These are phyloP conservation scores for Oegoconia quadripuncta DNA, from an alignment of 2,888 invertebrate species.

Conservation along the genomic window DNA sequence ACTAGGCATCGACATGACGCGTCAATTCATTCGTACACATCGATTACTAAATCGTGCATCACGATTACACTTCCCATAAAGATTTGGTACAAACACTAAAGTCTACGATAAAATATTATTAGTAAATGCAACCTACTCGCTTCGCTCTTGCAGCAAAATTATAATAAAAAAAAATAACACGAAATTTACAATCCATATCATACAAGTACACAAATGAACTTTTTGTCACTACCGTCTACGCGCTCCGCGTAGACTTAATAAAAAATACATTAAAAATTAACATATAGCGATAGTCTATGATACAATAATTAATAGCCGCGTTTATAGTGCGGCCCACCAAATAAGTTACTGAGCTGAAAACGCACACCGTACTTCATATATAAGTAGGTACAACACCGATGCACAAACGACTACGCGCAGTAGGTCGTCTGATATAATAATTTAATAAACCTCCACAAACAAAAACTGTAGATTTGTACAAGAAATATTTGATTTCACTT, in stretches of 20 bases:
- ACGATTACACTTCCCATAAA: constrained; percentile 48
- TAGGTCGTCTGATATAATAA: too few relatives aligned
- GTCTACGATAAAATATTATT: constrained; percentile 74
- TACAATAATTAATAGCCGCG: background rate
- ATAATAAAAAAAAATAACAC: constrained; percentile 43
- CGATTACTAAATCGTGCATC: constrained; percentile 13
- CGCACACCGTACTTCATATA: constrained; percentile 18
- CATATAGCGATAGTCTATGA: constrained; percentile 3
- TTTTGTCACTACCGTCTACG: constrained; percentile 22
- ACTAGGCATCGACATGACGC: background rate
- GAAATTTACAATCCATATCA: constrained; percentile 66
- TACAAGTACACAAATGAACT: constrained; percentile 42
- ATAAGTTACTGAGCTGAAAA: constrained; percentile 35
- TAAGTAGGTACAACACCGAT: constrained; percentile 23
- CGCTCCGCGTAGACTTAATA: background rate
- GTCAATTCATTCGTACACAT: constrained; percentile 1
- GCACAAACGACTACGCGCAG: constrained; percentile 13
- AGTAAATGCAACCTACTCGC: constrained; percentile 76
- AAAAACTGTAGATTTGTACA: constrained; percentile 20
- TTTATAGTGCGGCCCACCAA: constrained; percentile 7
- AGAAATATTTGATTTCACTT: constrained; percentile 13
- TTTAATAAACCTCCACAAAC: constrained; percentile 2
- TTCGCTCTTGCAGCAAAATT: constrained; percentile 44
- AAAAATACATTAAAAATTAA: constrained; percentile 6
- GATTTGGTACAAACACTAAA: constrained; percentile 74